phyloP scores from a whole-genome alignment of 2,888 invertebrate species.

The Eristalis tenax region DNA sequence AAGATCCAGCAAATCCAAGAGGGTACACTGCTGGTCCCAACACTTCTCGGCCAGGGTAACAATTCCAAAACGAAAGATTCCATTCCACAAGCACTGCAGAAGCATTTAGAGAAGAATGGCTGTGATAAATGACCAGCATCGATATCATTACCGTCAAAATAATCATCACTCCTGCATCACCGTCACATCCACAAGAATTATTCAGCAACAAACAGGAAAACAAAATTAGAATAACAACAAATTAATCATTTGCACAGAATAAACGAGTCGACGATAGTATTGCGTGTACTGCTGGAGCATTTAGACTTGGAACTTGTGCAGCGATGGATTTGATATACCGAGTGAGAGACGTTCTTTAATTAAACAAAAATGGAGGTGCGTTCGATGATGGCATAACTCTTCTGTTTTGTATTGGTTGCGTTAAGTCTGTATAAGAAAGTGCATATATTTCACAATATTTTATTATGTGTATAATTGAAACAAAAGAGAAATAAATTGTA shows the following conservation, averaged over 20 bases:
- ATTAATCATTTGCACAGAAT: constrained; percentile 39
- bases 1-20: constrained; percentile 88
- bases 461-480: constrained; percentile 22
- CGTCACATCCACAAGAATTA: constrained; percentile 41
- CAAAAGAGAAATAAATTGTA: constrained; percentile 8
- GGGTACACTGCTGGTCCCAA: constrained; percentile 87
- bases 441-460: constrained; percentile 50
- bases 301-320: constrained; percentile 22
- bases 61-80: constrained; percentile 92
- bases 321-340: constrained; percentile 3
- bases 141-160: constrained; percentile 27
- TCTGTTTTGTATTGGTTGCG: constrained; percentile 51
- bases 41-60: constrained; percentile 88
- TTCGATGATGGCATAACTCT: constrained; percentile 48
- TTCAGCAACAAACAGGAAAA: constrained; percentile 29
- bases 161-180: constrained; percentile 35
- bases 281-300: constrained; percentile 20
- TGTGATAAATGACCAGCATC: constrained; percentile 73
- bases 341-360: neutral
- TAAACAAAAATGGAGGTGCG: constrained; percentile 15
- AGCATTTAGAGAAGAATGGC: constrained; percentile 80
- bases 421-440: constrained; percentile 48
- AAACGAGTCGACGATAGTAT: neutral
- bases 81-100: constrained; percentile 90
- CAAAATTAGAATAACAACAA: neutral